phyloP scores from a whole-genome alignment of 2,797 vertebrate species.

The Siniperca scherzeri region DNA sequence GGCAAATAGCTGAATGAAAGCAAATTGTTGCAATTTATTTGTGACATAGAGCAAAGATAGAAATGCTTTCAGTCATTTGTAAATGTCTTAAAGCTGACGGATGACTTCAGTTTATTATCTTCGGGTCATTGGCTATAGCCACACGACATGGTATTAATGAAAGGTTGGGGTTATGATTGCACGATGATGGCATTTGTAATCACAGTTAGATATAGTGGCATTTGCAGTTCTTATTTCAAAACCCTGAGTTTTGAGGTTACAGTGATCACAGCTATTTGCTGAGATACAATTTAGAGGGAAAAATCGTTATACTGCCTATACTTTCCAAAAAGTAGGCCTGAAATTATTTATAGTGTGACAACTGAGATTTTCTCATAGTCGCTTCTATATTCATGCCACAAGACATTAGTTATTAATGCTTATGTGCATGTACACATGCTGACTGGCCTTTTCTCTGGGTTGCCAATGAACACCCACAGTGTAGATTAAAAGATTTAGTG shows the following conservation, averaged over 20 bases:
- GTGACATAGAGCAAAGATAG: background rate
- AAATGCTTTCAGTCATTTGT: slow-evolving; percentile 13
- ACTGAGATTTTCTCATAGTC: slow-evolving; percentile 30
- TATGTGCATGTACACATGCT: slow-evolving; percentile 40
- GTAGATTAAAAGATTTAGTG: slow-evolving; percentile 71
- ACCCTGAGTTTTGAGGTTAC: slow-evolving; percentile 14
- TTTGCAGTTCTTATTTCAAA: slow-evolving; percentile 5
- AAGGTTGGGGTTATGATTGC: slow-evolving; percentile 11
- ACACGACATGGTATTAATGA: slow-evolving; percentile 31
- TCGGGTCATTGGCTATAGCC: slow-evolving; percentile 15
- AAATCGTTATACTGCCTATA: background rate
- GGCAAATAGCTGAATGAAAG: slow-evolving; percentile 3
- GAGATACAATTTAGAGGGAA: background rate
- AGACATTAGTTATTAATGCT: slow-evolving; percentile 55
- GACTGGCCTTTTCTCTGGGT: slow-evolving; percentile 56
- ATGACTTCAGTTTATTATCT: slow-evolving; percentile 19
- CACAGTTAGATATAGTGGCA: background rate
- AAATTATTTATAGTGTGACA: slow-evolving; percentile 45
- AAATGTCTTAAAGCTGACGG: slow-evolving; percentile 30
- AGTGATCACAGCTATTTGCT: background rate
- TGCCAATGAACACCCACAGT: slow-evolving; percentile 58
- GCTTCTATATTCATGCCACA: slow-evolving; percentile 35
- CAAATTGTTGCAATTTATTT: background rate
- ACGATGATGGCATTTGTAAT: slow-evolving; percentile 20
- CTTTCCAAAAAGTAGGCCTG: slow-evolving; percentile 8